These are phyloP conservation scores for Platichthys stellatus DNA, from an alignment of 2,113 vertebrate genomes.

Conservation along the genomic window DNA sequence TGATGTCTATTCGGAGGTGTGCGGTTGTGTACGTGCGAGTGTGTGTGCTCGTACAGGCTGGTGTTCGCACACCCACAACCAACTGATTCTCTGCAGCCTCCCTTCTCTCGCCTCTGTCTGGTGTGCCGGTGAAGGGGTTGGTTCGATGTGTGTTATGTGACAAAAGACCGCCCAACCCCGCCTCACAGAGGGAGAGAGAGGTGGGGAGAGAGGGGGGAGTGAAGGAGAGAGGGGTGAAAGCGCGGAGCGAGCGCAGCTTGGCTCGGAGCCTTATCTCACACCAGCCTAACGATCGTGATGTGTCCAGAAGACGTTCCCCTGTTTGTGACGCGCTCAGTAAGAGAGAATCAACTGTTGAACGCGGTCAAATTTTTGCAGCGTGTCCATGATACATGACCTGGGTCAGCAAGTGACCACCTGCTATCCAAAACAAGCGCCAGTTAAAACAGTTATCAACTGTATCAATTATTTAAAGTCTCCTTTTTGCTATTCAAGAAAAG, in stretches of 20 bases:
- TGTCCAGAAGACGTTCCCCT: constrained; percentile 56
- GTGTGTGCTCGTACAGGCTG: not conserved
- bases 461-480: not conserved
- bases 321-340: constrained; percentile 42
- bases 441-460: not conserved
- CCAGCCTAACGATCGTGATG: constrained; percentile 60
- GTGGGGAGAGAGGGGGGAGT: constrained; percentile 6
- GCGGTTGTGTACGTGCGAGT: not conserved
- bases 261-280: constrained; percentile 64
- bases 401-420: constrained; percentile 40
- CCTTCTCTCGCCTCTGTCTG: constrained; percentile 39
- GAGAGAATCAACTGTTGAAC: constrained; percentile 51
- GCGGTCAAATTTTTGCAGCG: constrained; percentile 9
- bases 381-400: constrained; percentile 8
- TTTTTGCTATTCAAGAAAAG: not conserved
- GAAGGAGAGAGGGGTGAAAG: constrained; percentile 29
- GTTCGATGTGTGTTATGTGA: constrained; percentile 67
- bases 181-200: constrained; percentile 51
- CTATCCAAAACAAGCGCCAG: constrained; percentile 9
- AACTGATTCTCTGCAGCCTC: not conserved
- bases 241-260: constrained; percentile 32
- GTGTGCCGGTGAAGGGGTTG: constrained; percentile 40
- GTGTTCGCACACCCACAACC: constrained; percentile 14
- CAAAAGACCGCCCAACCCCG: constrained; percentile 79
- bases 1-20: not conserved